Percentiles rank a stretch among this genome's conserved stretches.
These are phyloP conservation scores for Eupithecia inturbata DNA, from an alignment of 2,888 invertebrate species.

Conservation along the genomic window DNA sequence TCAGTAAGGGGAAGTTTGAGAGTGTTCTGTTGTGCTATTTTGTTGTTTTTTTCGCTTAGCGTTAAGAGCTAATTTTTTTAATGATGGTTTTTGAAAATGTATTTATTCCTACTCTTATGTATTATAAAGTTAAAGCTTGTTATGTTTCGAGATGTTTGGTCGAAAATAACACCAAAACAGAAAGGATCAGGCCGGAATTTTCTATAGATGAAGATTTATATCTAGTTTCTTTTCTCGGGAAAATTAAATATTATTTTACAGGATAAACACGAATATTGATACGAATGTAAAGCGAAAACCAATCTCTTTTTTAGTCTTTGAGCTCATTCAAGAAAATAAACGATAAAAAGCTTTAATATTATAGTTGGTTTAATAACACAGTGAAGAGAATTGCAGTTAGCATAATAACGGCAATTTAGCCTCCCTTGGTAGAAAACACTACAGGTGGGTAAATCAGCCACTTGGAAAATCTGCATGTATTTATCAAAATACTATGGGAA, in stretches of 20 bases:
- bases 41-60: not conserved
- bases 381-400: not conserved
- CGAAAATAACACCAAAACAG: not conserved
- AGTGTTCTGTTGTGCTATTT: not conserved
- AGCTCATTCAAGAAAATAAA: not conserved
- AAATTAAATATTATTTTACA: not conserved
- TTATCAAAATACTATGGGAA: not conserved
- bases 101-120: not conserved
- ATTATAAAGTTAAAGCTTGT: not conserved
- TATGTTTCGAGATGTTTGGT: not conserved
- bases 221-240: not conserved
- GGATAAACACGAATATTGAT: not conserved
- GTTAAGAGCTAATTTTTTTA: not conserved
- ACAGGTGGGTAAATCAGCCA: not conserved
- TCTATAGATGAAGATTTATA: not conserved
- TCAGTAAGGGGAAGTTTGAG: not conserved
- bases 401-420: not conserved
- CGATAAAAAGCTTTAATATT: not conserved
- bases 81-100: not conserved
- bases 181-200: not conserved
- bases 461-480: not conserved
- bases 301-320: not conserved
- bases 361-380: not conserved
- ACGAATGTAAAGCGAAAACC: not conserved
- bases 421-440: not conserved